A percentile compares a stretch with the other conserved stretches of the same genome.
These are phyloP conservation scores for Coelinius sp. DNA, from an alignment of 2,888 invertebrate genomes.

Conservation along the genomic window DNA sequence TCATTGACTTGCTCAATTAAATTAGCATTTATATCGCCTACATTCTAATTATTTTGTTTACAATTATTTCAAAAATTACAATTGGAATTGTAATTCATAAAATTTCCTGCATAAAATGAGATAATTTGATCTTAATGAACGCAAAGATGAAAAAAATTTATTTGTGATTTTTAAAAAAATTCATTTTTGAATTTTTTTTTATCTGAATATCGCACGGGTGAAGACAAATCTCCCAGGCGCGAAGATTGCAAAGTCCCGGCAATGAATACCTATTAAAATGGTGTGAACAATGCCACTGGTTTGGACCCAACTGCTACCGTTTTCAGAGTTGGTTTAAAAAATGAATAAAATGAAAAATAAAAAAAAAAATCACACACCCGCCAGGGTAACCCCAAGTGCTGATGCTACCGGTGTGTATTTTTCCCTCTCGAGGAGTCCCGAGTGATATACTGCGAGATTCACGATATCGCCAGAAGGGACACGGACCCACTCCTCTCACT, in stretches of 20 bases:
- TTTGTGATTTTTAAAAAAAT: not conserved
- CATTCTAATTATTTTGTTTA: too few species aligned
- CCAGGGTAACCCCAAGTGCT: conserved; percentile 6
- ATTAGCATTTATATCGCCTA: too few species aligned
- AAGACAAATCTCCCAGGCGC: not conserved
- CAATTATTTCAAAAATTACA: too few species aligned
- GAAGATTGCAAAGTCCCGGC: conserved; percentile 45
- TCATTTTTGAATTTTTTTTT: not conserved
- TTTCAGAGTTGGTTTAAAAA: conserved; percentile 14
- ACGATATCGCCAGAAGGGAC: conserved; percentile 56
- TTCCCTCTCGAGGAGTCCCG: conserved; percentile 41
- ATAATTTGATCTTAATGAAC: too few species aligned
- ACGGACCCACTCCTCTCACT: conserved; percentile 13
- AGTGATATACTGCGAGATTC: conserved; percentile 69
- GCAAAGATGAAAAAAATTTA: too few species aligned
- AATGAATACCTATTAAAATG: conserved; percentile 68
- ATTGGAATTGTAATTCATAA: too few species aligned
- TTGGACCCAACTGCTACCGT: conserved; percentile 35
- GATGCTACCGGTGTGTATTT: conserved; percentile 34
- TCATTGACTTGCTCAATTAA: too few species aligned
- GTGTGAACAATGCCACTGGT: conserved; percentile 63
- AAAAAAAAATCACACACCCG: conserved; percentile 11
- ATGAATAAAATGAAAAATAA: not conserved
- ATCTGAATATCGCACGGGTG: conserved; percentile 11
- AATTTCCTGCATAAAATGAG: too few species aligned